Percentiles rank a stretch among this genome's conserved stretches.
Conservation (phyloP, 2,797 vertebrate species). For the Lepus townsendii region DNA sequence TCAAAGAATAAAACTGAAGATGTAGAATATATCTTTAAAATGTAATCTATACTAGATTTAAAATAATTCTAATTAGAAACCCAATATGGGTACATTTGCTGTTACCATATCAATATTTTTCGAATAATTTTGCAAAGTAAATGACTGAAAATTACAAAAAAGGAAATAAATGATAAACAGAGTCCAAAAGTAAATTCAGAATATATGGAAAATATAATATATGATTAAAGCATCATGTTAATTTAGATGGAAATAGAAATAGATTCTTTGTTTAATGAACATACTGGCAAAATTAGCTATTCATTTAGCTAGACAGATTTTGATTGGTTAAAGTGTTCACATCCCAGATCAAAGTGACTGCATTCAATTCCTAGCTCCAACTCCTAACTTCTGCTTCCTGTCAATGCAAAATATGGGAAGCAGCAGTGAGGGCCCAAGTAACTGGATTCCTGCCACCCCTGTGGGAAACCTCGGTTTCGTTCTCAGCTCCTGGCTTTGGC, state of each 20-base stretch:
- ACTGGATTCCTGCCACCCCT: no score
- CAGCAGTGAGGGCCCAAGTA: no score
- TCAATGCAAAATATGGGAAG: no score
- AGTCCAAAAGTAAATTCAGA: background rate
- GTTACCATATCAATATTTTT: background rate
- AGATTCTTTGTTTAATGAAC: conserved; percentile 37
- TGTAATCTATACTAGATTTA: conserved; percentile 4
- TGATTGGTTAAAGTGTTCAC: no score
- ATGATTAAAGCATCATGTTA: background rate
- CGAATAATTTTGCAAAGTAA: background rate
- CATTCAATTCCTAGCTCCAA: no score
- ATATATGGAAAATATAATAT: background rate
- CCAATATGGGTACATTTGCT: background rate
- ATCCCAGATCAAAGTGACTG: no score
- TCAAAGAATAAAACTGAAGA: conserved; percentile 10
- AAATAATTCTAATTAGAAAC: conserved; percentile 48
- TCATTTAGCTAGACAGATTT: background rate
- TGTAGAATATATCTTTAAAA: background rate
- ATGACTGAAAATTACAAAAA: conserved; percentile 17
- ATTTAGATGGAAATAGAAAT: conserved; percentile 25
- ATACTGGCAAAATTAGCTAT: background rate
- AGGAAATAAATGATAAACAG: background rate
- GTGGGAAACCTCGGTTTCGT: no score
- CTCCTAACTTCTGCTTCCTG: no score
- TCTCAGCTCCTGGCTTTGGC: no score